Base-by-base conservation (phyloP, 2,113 vertebrate genomes). In the Sorex araneus region DNA sequence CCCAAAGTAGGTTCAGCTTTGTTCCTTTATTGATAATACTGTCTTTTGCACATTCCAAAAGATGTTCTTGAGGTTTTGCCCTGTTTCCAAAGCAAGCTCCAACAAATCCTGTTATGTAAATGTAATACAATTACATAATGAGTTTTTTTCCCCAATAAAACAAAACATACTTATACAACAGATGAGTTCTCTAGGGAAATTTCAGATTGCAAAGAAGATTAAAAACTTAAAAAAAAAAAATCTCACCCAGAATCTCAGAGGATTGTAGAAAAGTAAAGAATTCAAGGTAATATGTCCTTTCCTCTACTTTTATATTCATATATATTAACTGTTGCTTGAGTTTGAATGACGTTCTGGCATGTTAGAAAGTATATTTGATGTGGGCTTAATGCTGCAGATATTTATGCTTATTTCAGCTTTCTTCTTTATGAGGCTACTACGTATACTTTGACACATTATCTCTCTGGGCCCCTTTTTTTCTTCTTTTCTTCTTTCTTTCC, bases 91-190 rank as follows among this genome's bases (percentile, higher is more conserved):
- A 94, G 63, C 54, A 96, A 96, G 80, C 57, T 94, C 77, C 77
- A 83, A 64, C 50, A 96, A 92, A 80, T 70, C 47, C 82, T 85
- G 75, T 95, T 96, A 90, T 28, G 8, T 75, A 87, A 96, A 92
- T 27, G 81, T 47, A 30, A 6, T 64, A 66, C 45, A 73, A 50
- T 94, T 94, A 93, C 66, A 87, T 88, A 96, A 95, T 60, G 54
- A 86, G 91, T 87, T 82, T 66, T 69, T 91, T 95, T 93, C 91
- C 91, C 25, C 66, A 94, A 64, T 40, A 74, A 74, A 92, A 36
- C 67, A 87, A 67, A 91, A 75, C 81, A n/a, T n/a, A 25, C 8
- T 89, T 45, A 74, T 25, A 30, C 57, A 54, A 81, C 34, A 15
- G 21, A 75, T 50, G 10, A 91, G 36, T 95, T 86, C 18, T 85